Evolutionary conservation across 2,888 invertebrate genomes (phyloP), one percentile per base, ranked within the genome.

Genomic region (Aporophyla lueneburgensis): DNA sequence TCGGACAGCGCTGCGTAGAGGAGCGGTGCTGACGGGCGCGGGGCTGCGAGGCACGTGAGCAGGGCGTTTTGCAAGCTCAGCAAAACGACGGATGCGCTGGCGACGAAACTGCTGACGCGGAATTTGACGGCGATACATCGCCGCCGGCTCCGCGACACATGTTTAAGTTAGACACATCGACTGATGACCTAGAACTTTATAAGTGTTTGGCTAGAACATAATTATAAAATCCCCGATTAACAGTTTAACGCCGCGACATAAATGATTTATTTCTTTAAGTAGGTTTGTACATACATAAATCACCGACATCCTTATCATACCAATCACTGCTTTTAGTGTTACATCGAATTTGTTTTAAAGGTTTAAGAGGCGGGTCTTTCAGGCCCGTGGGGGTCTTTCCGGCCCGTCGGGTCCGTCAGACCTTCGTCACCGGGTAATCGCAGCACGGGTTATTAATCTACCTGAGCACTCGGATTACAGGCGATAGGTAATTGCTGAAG

Each of bases 361-460:
- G 71, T 85, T 85, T 75, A 82, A 79, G 85, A 73, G 80, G 59
- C 66, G 76, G 68, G 74, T 80, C 49, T 80, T 62, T 72, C 16
- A 51, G 24, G 16, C 74, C 62, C 62, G 6, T 16, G 12, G 80
- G 83, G 80, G 78, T 76, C 82, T 78, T 76, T 87, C 56, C 81
- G 59, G 61, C 65, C 82, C 83, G 81, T 67, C 82, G 74, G 62
- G 7, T 76, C 14, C 72, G 87, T 89, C 90, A 85, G 78, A 91
- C 91, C 91, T 81, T 89, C 90, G 89, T 91, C 91, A 91, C 76
- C 40, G 24, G 46, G 67, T 86, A 87, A 89, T 90, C 89, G 74
- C 74, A 81, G 83, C 80, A 58, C 75, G 80, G 81, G 81, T 83
- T 87, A 90, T 87, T 85, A 88, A 88, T 89, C 88, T 86, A 91